Evolutionary conservation across 1,140 invertebrate species (phyloP).

Genomic region (Penaeus japonicus): DNA sequence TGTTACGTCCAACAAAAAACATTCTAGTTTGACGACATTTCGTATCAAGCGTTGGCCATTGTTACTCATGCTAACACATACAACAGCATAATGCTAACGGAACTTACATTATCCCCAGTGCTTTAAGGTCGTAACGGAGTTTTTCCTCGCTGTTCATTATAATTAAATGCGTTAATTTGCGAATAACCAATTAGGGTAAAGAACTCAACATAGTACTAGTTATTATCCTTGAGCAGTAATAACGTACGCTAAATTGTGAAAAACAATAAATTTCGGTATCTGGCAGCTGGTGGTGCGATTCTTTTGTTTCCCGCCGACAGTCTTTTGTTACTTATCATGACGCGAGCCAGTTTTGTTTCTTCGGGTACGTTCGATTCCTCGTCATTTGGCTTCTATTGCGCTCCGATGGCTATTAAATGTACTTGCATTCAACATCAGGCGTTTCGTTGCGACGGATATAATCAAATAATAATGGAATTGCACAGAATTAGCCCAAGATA

Average conservation of each 20-base stretch:
- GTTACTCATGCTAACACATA: not conserved
- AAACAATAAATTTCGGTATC: conserved; percentile 45
- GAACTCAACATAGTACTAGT: too few relatives aligned
- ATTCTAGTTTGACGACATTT: not conserved
- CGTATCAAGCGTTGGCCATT: conserved; percentile 34
- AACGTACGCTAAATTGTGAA: conserved; percentile 32
- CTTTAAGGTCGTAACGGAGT: too few relatives aligned
- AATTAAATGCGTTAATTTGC: too few relatives aligned
- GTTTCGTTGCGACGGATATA: too few relatives aligned
- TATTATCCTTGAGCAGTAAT: not conserved
- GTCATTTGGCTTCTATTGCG: conserved; percentile 4
- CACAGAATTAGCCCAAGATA: too few relatives aligned
- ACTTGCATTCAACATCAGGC: too few relatives aligned
- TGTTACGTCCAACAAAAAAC: conserved; percentile 32
- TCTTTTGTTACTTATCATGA: conserved; percentile 52
- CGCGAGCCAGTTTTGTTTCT: conserved; percentile 49
- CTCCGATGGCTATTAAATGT: too few relatives aligned
- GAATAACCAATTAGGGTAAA: too few relatives aligned
- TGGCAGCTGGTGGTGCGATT: conserved; percentile 42
- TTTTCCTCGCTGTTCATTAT: too few relatives aligned
- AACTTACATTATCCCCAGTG: too few relatives aligned
- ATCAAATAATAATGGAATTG: too few relatives aligned
- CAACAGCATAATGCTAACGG: not conserved
- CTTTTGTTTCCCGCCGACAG: conserved; percentile 50
- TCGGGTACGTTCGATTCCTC: conserved; percentile 7